phyloP scores from a whole-genome alignment of 2,888 invertebrate genomes.

The Eumerus sabulonum region DNA sequence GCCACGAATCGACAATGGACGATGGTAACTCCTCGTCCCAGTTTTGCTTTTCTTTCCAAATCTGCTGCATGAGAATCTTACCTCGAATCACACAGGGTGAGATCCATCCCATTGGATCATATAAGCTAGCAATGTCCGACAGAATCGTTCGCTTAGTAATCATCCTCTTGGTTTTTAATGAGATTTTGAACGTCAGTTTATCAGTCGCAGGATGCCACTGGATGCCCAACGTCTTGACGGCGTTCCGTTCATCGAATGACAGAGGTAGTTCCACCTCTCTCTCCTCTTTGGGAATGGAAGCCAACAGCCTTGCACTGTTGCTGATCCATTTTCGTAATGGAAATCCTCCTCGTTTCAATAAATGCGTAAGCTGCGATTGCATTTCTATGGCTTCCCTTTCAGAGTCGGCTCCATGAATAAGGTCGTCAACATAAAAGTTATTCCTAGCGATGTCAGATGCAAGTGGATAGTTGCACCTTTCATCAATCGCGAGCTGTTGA shows the following conservation, averaged over 20 bases:
- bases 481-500: constrained; percentile 7
- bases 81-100: no score
- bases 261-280: neutral
- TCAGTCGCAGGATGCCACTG: no score
- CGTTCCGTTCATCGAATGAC: neutral
- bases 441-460: neutral
- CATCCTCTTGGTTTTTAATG: no score
- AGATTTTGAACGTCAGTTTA: no score
- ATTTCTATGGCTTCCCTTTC: constrained; percentile 8
- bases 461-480: no score
- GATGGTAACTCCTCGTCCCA: constrained; percentile 21
- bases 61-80: neutral
- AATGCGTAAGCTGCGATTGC: neutral
- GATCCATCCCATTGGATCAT: no score
- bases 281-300: neutral
- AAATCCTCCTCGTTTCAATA: constrained; percentile 13
- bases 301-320: neutral
- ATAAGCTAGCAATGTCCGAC: no score
- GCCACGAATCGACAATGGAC: neutral
- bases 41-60: constrained; percentile 6
- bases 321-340: constrained; percentile 19
- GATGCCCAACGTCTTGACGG: no score
- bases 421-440: neutral
- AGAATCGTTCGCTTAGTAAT: no score
- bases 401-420: constrained; percentile 8